Percentiles rank a stretch among this genome's conserved stretches.
phyloP scores from a whole-genome alignment of 2,797 vertebrate species.

The Cetoscarus ocellatus region DNA sequence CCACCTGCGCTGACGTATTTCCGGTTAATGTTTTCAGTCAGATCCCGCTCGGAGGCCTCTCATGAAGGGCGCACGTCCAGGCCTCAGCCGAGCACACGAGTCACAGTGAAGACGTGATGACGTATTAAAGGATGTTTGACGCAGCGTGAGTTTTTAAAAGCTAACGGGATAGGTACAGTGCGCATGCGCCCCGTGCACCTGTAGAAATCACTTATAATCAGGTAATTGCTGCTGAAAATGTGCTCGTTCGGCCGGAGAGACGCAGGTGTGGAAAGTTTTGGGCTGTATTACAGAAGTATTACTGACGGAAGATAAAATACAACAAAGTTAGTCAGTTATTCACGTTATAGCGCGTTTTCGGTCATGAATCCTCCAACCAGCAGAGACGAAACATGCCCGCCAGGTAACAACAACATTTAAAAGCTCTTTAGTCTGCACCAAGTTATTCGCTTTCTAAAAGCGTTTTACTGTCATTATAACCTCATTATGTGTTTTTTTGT shows the following conservation, averaged over 20 bases:
- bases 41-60: background rate
- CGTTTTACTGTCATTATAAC: too few species aligned
- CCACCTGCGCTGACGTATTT: conserved; percentile 44
- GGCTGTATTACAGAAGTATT: conserved; percentile 78
- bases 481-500: too few species aligned
- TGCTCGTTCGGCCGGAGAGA: background rate
- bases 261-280: conserved; percentile 12
- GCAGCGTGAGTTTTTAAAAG: background rate
- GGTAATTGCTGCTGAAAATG: conserved; percentile 64
- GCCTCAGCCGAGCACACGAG: too few species aligned
- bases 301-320: conserved; percentile 21
- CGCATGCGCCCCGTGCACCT: conserved; percentile 72
- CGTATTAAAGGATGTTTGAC: too few species aligned
- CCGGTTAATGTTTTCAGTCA: background rate
- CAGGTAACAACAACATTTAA: conserved; percentile 63
- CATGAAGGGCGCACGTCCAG: too few species aligned
- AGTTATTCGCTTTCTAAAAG: too few species aligned
- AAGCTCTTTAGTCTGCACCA: background rate
- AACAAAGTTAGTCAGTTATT: background rate
- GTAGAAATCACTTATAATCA: conserved; percentile 75
- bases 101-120: too few species aligned
- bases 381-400: conserved; percentile 50
- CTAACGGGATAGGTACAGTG: conserved; percentile 1
- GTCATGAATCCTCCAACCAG: conserved; percentile 62
- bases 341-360: conserved; percentile 12